Conservation (phyloP, 2,888 invertebrate species). For the Clostera curtula region DNA sequence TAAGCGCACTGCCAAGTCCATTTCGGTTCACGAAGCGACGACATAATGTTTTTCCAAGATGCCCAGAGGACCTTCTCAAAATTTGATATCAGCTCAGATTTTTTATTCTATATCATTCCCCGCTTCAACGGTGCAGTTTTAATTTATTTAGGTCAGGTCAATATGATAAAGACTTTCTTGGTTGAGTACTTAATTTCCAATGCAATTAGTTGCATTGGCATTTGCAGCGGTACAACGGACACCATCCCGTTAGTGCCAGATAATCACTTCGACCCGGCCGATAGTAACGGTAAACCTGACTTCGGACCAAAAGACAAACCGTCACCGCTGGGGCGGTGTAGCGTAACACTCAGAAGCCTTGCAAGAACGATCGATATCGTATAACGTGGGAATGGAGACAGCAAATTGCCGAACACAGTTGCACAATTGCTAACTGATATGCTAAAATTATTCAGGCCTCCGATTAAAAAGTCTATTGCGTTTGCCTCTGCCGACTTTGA, state of each 20-base stretch:
- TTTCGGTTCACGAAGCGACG: too few relatives aligned
- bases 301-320: constrained; percentile 35
- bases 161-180: constrained; percentile 7
- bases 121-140: too few relatives aligned
- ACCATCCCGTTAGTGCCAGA: constrained; percentile 55
- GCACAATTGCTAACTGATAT: constrained; percentile 17
- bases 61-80: too few relatives aligned
- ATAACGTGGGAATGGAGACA: constrained; percentile 43
- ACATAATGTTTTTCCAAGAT: too few relatives aligned
- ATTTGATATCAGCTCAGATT: too few relatives aligned
- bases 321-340: constrained; percentile 36
- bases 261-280: constrained; percentile 40
- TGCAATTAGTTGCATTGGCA: constrained; percentile 25
- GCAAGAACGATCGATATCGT: constrained; percentile 59
- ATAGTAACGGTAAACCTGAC: constrained; percentile 49
- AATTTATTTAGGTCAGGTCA: constrained; percentile 2
- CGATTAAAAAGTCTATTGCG: too few relatives aligned
- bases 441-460: too few relatives aligned
- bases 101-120: too few relatives aligned
- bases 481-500: too few relatives aligned
- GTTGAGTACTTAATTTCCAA: constrained; percentile 11
- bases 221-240: constrained; percentile 32
- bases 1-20: too few relatives aligned
- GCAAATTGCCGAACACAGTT: constrained; percentile 17
- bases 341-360: constrained; percentile 57